Percentiles rank a stretch among this genome's conserved stretches.
These are phyloP conservation scores for Diaphora mendica DNA, from an alignment of 2,888 invertebrate species.

Conservation along the genomic window DNA sequence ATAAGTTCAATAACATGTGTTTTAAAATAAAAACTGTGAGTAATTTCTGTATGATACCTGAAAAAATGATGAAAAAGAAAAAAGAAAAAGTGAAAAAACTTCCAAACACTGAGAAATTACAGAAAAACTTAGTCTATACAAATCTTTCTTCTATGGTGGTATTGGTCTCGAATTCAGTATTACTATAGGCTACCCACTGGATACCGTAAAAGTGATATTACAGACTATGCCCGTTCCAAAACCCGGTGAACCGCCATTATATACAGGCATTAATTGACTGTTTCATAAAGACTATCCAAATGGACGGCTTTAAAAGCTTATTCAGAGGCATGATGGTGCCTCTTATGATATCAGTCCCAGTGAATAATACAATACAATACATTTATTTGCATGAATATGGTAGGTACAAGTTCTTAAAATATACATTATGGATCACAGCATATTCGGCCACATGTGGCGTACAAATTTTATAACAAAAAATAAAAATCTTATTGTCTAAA, in stretches of 20 bases:
- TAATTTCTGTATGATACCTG: no score
- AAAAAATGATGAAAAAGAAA: background rate
- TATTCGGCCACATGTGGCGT: no score
- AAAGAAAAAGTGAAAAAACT: background rate
- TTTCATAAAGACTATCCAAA: conserved; percentile 7
- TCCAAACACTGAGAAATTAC: background rate
- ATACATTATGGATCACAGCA: no score
- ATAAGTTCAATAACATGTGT: background rate
- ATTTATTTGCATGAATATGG: no score
- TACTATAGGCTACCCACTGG: conserved; percentile 7
- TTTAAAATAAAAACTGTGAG: background rate
- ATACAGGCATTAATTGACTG: conserved; percentile 10
- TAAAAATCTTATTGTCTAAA: no score
- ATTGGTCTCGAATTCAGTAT: conserved; percentile 4
- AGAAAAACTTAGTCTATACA: background rate
- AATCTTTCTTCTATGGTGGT: conserved; percentile 6
- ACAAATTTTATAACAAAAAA: no score
- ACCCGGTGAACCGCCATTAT: conserved; percentile 9
- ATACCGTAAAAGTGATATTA: conserved; percentile 17
- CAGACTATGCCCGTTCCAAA: conserved; percentile 14
- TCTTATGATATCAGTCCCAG: conserved; percentile 1
- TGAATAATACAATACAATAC: no score
- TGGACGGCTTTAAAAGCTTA: conserved; percentile 5
- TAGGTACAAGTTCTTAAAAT: no score
- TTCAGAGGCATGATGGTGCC: conserved; percentile 10